These are phyloP conservation scores for Corythucha ciliata DNA, from an alignment of 2,888 invertebrate species.

Conservation along the genomic window DNA sequence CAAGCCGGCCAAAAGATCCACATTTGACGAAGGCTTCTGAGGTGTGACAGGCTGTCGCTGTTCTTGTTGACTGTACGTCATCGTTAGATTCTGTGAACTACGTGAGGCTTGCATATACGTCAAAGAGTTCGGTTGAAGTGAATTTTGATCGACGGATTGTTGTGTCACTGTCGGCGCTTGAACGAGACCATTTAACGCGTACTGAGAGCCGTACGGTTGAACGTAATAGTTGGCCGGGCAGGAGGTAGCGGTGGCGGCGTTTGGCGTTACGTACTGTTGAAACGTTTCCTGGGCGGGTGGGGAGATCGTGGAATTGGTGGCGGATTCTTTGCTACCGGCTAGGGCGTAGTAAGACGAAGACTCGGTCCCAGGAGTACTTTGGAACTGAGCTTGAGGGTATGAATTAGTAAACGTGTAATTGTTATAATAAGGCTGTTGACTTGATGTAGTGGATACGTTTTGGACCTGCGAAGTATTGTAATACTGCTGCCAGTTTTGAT, in stretches of 20 bases:
- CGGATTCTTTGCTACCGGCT: slow-evolving; percentile 42
- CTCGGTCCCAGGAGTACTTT: slow-evolving; percentile 30
- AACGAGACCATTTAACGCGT: slow-evolving; percentile 30
- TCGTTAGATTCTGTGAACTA: slow-evolving; percentile 25
- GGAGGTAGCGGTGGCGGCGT: slow-evolving; percentile 25
- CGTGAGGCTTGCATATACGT: slow-evolving; percentile 41
- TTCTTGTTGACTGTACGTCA: slow-evolving; percentile 34
- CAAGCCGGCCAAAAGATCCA: slow-evolving; percentile 66
- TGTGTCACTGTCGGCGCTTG: slow-evolving; percentile 24
- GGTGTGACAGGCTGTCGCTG: slow-evolving; percentile 29
- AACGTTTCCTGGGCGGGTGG: slow-evolving; percentile 40
- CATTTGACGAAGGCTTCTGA: slow-evolving; percentile 43
- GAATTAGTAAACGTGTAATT: slow-evolving; percentile 17
- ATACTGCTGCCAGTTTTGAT: too few species aligned
- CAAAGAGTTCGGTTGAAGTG: slow-evolving; percentile 31
- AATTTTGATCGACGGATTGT: not conserved
- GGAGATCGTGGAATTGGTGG: slow-evolving; percentile 41
- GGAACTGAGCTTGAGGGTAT: slow-evolving; percentile 26
- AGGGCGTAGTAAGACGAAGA: slow-evolving; percentile 44
- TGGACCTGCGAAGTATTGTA: too few species aligned
- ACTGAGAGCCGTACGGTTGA: slow-evolving; percentile 46
- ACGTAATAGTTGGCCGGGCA: slow-evolving; percentile 41
- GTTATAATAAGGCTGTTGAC: too few species aligned
- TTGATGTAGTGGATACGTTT: too few species aligned
- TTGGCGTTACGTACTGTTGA: slow-evolving; percentile 19